These are phyloP conservation scores for Tyria jacobaeae DNA, from an alignment of 2,888 invertebrate species.

Conservation along the genomic window DNA sequence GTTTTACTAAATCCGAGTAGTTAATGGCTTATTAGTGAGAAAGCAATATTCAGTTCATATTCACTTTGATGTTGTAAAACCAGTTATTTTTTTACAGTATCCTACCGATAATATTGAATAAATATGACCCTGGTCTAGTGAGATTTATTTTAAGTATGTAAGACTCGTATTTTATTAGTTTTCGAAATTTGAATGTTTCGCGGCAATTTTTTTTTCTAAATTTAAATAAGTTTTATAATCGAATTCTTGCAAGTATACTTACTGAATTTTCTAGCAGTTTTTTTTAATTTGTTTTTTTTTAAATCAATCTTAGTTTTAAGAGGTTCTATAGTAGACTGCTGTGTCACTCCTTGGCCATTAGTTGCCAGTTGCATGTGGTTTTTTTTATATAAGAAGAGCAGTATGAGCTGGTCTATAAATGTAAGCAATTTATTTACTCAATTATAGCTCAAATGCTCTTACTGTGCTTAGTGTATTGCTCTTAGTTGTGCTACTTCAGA, in stretches of 20 bases:
- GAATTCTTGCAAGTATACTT: neutral
- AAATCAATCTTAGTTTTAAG: slow-evolving; percentile 4
- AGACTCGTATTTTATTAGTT: too few species aligned
- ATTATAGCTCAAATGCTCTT: slow-evolving; percentile 24
- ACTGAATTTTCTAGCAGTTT: slow-evolving; percentile 1
- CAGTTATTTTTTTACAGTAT: neutral
- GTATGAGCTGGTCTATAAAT: too few species aligned
- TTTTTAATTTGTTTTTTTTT: slow-evolving; percentile 1
- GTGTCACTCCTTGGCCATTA: slow-evolving; percentile 18
- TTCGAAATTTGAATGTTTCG: neutral
- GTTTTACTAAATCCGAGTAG: neutral
- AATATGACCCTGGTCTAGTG: neutral
- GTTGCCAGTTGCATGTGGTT: slow-evolving; percentile 20
- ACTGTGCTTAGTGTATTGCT: too few species aligned
- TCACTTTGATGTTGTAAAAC: neutral
- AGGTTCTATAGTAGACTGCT: slow-evolving; percentile 9
- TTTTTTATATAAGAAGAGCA: slow-evolving; percentile 23
- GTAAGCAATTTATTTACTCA: too few species aligned
- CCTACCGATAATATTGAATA: too few species aligned
- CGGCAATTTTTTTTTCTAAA: neutral
- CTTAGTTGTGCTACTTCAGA: too few species aligned
- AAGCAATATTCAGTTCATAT: neutral
- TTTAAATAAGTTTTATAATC: neutral
- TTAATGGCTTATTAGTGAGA: neutral
- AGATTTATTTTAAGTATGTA: neutral